phyloP scores from a whole-genome alignment of 2,888 invertebrate species.

The Ganaspis brasiliensis region DNA sequence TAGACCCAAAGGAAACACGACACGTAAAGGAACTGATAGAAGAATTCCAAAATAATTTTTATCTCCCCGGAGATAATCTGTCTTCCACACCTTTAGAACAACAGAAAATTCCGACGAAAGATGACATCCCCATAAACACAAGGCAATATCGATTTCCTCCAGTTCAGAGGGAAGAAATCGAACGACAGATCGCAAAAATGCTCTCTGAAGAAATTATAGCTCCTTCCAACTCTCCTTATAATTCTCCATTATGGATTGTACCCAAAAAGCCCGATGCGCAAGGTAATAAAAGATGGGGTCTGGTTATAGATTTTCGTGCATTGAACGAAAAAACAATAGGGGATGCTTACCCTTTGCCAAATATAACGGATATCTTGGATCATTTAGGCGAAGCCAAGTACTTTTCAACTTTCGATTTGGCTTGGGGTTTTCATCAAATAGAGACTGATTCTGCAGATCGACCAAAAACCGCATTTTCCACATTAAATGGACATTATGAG shows the following conservation, averaged over 20 bases:
- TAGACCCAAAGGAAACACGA: not conserved
- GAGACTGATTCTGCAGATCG: not conserved
- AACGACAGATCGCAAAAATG: too few relatives aligned
- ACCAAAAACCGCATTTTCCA: too few relatives aligned
- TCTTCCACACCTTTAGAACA: not conserved
- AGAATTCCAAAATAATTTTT: not conserved
- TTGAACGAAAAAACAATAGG: too few relatives aligned
- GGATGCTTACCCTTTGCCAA: too few relatives aligned
- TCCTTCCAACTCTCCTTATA: not conserved
- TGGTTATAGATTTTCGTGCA: not conserved
- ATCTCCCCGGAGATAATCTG: too few relatives aligned
- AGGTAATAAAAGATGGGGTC: not conserved
- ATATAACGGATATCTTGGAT: not conserved
- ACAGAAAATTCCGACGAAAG: constrained; percentile 1
- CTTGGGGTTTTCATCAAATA: not conserved
- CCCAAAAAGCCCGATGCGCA: not conserved
- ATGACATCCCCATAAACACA: not conserved
- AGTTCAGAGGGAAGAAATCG: not conserved
- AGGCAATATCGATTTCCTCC: not conserved
- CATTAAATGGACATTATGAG: not conserved
- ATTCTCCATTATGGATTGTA: not conserved
- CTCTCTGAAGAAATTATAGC: not conserved
- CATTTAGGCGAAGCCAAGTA: not conserved
- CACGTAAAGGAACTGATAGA: not conserved
- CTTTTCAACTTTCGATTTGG: not conserved